Evolutionary conservation across 1,140 invertebrate species (phyloP).

Genomic region (Hyposmocoma kahamanoa): DNA sequence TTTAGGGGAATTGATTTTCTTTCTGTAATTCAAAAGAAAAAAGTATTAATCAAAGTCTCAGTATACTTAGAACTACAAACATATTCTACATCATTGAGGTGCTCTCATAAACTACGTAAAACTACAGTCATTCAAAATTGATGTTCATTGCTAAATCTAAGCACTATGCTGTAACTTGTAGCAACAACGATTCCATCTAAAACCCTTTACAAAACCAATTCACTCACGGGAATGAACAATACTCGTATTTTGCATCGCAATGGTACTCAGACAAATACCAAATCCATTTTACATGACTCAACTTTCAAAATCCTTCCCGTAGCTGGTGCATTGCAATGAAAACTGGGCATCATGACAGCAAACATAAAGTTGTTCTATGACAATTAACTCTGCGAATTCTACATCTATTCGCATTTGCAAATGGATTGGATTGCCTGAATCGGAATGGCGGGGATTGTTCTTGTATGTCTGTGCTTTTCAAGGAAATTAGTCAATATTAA

Average conservation of each 20-base stretch:
- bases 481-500: neutral
- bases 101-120: no score
- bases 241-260: neutral
- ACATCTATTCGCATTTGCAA: neutral
- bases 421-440: conserved; percentile 1
- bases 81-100: no score
- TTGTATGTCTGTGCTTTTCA: neutral
- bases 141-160: no score
- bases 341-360: neutral
- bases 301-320: neutral
- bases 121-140: no score
- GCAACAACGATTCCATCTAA: conserved; percentile 1
- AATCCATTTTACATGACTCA: neutral
- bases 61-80: no score
- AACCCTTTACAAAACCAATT: conserved; percentile 1
- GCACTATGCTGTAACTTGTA: neutral
- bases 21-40: no score
- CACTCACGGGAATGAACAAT: conserved; percentile 2
- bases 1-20: neutral
- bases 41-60: no score
- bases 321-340: neutral
- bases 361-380: neutral
- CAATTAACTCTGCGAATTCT: conserved; percentile 3
- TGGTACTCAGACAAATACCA: neutral
- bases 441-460: neutral